Evolutionary conservation across 2,888 invertebrate genomes (phyloP), one percentile per base, ranked within the genome.

Genomic region (Blastobasis adustella): DNA sequence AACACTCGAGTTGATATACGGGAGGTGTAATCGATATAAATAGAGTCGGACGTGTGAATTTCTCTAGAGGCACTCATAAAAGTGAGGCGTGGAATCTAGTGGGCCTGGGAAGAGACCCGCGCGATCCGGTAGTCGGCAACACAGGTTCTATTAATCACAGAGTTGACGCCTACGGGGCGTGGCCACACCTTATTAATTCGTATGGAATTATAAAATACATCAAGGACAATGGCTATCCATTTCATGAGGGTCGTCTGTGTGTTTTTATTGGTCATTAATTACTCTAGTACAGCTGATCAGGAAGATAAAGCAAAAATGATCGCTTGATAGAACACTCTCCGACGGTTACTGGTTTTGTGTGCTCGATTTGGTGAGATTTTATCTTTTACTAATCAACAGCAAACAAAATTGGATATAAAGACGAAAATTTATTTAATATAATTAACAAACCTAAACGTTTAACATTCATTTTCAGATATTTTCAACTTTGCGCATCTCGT

Each of bases 131-230:
- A 86, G 84, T 81, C 78, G 74, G 67, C 62, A 72, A 69, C 69
- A 71, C 70, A 65, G 66, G 71, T 62, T 73, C 72, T 82, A 86
- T 87, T 85, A 85, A 86, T 87, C 80, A 82, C 69, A 61, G 59
- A 68, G 85, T 79, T 70, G 79, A 84, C 87, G 86, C 88, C 88
- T 84, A 79, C 71, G 63, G 74, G 87, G 88, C 87, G 88, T 69
- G 73, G 87, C 80, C 57, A 68, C 54, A 56, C 62, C 77, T 85
- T 86, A 86, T 87, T 87, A 86, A 86, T 85, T 83, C 82, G 67
- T 69, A 67, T 70, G 63, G 74, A 78, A 78, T 82, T 82, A 82
- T 80, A 74, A 79, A 82, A 53, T 7, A 10, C 42, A 42, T 10
- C 42, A 42, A 42, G 42, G 42, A 9, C 43, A 48, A 73, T 69